These are phyloP conservation scores for Drosophila colorata DNA, from an alignment of 2,888 invertebrate genomes.

Conservation along the genomic window DNA sequence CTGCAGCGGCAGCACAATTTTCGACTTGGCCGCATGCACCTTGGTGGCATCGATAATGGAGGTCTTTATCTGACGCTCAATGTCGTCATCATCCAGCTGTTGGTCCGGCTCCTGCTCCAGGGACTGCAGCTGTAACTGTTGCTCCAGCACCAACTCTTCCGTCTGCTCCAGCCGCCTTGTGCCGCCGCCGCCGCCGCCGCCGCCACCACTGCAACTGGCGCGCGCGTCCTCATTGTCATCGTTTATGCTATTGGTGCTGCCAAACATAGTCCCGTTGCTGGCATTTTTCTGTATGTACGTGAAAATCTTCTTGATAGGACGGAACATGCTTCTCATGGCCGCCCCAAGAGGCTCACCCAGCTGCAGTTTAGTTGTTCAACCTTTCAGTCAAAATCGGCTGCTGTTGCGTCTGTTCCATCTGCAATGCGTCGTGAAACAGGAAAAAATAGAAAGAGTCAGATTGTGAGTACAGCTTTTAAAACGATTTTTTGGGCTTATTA, in stretches of 20 bases:
- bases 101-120: background rate
- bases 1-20: constrained; percentile 41
- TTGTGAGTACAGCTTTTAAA: background rate
- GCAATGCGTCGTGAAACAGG: background rate
- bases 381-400: constrained; percentile 24
- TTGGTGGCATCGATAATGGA: constrained; percentile 79
- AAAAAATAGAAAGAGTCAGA: background rate
- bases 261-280: constrained; percentile 82
- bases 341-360: constrained; percentile 32
- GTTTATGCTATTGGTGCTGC: constrained; percentile 61
- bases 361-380: constrained; percentile 24
- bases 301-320: constrained; percentile 84
- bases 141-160: constrained; percentile 8
- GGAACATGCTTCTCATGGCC: constrained; percentile 80
- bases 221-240: constrained; percentile 34
- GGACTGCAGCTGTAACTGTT: background rate
- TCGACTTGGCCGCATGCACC: constrained; percentile 57
- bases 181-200: background rate
- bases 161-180: constrained; percentile 7
- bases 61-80: constrained; percentile 80
- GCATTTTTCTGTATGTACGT: constrained; percentile 85
- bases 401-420: constrained; percentile 39
- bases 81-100: constrained; percentile 64
- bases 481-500: too few relatives aligned
- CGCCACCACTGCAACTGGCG: constrained; percentile 10